Percentiles rank a stretch among this genome's conserved stretches.
Evolutionary conservation across 2,113 vertebrate species (phyloP).

Genomic region (Mungos mungo): DNA sequence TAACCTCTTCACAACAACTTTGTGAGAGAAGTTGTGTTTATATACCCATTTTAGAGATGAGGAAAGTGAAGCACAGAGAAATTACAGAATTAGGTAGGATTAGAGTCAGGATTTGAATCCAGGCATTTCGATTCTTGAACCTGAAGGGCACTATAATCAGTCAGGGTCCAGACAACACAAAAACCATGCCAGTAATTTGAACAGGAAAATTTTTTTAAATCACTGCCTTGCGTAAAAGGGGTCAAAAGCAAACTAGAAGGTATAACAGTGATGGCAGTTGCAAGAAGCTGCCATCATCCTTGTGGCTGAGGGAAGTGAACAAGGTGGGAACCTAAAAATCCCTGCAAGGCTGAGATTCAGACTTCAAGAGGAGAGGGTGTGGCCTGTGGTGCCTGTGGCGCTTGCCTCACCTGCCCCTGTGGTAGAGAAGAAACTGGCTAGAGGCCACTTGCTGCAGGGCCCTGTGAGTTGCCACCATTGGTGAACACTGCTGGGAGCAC

Average conservation of each 20-base stretch:
- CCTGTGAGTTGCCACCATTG: neutral
- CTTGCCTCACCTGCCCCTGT: neutral
- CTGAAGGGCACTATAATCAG: neutral
- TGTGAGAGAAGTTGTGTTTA: slow-evolving; percentile 11
- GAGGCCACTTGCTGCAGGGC: neutral
- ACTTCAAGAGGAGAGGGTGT: neutral
- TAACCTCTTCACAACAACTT: neutral
- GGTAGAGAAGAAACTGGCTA: neutral
- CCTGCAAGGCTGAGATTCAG: neutral
- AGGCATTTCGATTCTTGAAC: neutral
- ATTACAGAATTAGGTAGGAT: neutral
- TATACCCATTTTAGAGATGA: neutral
- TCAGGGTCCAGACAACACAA: neutral
- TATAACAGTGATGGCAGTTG: neutral
- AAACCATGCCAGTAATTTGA: neutral
- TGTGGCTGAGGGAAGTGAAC: neutral
- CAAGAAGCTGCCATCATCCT: neutral
- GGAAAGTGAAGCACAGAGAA: neutral
- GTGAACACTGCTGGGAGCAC: neutral
- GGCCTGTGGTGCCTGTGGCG: neutral
- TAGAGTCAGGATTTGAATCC: neutral
- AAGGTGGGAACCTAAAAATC: neutral
- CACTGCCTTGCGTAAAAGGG: neutral
- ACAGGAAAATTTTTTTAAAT: neutral
- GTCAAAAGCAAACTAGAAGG: neutral